These are phyloP conservation scores for Ibidorhyncha struthersii DNA, from an alignment of 2,113 vertebrate genomes.

Conservation along the genomic window DNA sequence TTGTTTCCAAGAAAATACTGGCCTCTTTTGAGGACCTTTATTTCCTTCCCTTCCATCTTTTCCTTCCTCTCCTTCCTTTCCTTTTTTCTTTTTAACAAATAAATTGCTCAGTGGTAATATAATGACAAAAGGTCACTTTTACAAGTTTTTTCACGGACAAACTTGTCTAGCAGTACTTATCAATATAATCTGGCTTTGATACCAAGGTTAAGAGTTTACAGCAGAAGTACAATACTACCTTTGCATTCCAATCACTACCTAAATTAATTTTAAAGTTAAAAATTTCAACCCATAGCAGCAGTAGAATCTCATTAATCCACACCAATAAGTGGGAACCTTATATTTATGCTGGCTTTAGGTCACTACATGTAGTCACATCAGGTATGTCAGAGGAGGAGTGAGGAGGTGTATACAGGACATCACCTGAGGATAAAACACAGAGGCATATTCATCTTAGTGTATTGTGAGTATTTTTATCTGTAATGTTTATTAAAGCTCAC, in stretches of 20 bases:
- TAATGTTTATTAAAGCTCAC: background rate
- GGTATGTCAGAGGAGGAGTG: background rate
- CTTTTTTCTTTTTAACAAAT: background rate
- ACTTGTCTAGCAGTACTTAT: background rate
- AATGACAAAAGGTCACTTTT: background rate
- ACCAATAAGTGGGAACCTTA: background rate
- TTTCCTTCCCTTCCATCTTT: background rate
- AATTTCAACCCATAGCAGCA: background rate
- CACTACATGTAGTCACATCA: background rate
- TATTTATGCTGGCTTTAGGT: background rate
- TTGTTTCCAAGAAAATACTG: background rate
- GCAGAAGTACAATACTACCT: background rate
- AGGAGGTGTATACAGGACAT: background rate
- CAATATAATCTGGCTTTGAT: background rate
- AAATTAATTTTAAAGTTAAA: background rate
- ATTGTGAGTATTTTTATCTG: background rate
- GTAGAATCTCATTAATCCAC: background rate
- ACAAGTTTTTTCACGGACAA: background rate
- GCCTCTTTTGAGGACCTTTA: background rate
- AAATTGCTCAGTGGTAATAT: background rate
- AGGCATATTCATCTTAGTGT: background rate
- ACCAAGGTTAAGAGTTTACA: background rate
- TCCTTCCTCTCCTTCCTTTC: background rate
- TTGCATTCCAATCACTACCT: background rate
- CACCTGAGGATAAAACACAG: background rate